Evolutionary conservation across 2,797 vertebrate species (phyloP).

Genomic region (Fistularia commersonii): DNA sequence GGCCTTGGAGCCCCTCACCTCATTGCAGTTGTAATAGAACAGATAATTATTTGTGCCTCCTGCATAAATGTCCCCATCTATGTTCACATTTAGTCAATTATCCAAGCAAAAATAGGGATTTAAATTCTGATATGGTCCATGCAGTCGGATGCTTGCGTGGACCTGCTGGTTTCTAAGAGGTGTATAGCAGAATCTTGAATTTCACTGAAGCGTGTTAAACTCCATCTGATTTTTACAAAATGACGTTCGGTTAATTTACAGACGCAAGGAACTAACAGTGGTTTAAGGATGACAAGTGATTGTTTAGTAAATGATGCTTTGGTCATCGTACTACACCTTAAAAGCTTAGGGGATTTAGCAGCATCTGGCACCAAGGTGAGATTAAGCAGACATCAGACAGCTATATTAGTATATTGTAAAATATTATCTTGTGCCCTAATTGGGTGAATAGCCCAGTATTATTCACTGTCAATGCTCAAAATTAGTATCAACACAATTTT

Average conservation of each 20-base stretch:
- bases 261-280: conserved; percentile 17
- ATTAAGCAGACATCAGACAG: conserved; percentile 28
- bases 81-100: too few relatives aligned
- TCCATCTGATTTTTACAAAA: conserved; percentile 1
- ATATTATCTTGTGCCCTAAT: conserved; percentile 37
- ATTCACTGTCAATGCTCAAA: conserved; percentile 33
- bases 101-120: too few relatives aligned
- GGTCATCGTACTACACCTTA: conserved; percentile 32
- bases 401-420: conserved; percentile 26
- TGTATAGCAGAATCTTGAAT: too few relatives aligned
- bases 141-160: too few relatives aligned
- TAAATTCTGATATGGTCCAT: too few relatives aligned
- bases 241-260: conserved; percentile 17
- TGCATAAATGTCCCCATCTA: too few relatives aligned
- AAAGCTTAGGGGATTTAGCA: conserved; percentile 28
- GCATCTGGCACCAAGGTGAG: conserved; percentile 37
- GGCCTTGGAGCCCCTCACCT: background rate
- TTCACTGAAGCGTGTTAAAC: background rate
- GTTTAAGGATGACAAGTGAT: conserved; percentile 19
- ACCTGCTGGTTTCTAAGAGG: too few relatives aligned
- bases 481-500: too few relatives aligned
- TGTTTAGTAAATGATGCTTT: conserved; percentile 15
- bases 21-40: background rate
- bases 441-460: conserved; percentile 8
- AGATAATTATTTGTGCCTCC: background rate